A percentile compares a stretch with the other conserved stretches of the same genome.
Conservation (phyloP, 2,113 vertebrate species). For the Aldabrachelys gigantea region DNA sequence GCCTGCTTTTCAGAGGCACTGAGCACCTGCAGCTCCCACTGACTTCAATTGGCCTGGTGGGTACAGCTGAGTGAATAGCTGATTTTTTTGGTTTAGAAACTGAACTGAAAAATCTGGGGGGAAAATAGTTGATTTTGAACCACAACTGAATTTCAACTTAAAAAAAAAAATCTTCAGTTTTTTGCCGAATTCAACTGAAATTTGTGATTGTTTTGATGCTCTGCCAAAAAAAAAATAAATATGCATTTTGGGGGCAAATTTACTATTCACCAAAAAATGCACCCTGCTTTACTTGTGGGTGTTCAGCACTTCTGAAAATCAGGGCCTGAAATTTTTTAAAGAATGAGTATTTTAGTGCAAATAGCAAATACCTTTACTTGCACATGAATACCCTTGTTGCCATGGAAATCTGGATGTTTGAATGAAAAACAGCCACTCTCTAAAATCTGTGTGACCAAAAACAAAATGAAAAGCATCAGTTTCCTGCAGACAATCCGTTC, state of each 20-base stretch:
- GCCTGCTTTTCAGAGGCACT: not conserved
- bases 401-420: not conserved
- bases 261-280: not conserved
- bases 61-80: not conserved
- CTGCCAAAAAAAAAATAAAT: too few relatives aligned
- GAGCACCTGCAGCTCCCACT: fast-evolving
- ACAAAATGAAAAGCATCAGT: not conserved
- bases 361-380: not conserved
- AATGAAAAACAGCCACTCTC: not conserved
- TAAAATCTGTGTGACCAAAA: not conserved
- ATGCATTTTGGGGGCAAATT: not conserved
- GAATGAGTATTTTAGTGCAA: not conserved
- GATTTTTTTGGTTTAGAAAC: not conserved
- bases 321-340: not conserved
- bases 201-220: not conserved
- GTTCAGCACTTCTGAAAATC: not conserved
- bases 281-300: too few relatives aligned
- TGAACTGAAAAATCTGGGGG: not conserved
- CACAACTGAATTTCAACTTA: not conserved
- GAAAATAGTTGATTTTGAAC: not conserved
- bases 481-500: not conserved
- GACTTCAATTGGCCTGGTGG: fast-evolving
- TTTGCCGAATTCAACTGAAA: not conserved
- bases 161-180: too few relatives aligned
- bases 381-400: not conserved